These are phyloP conservation scores for Myripristis jacobus DNA, from an alignment of 2,797 vertebrate species.

Conservation along the genomic window DNA sequence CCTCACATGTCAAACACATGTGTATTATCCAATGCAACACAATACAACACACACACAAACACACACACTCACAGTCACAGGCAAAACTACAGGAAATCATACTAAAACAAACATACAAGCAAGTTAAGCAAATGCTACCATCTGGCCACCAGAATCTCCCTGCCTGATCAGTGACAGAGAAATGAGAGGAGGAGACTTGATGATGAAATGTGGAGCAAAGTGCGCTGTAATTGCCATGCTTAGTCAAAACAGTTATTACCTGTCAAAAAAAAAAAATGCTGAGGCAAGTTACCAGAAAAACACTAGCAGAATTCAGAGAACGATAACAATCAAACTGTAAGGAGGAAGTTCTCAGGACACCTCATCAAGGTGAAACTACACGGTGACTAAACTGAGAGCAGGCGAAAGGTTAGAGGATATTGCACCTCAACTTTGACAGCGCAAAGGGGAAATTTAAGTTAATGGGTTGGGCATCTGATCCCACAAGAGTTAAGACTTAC, in stretches of 20 bases:
- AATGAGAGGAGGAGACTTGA: slow-evolving; percentile 4
- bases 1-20: slow-evolving; percentile 61
- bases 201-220: not conserved
- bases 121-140: not conserved
- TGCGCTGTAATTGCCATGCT: not conserved
- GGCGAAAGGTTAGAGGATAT: no score
- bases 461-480: no score
- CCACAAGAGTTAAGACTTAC: no score
- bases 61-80: slow-evolving; percentile 6
- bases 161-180: not conserved
- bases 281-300: not conserved
- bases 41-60: not conserved
- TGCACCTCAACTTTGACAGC: no score
- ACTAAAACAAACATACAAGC: slow-evolving; percentile 15
- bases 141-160: slow-evolving; percentile 31
- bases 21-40: not conserved
- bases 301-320: not conserved
- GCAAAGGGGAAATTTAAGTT: no score
- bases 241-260: not conserved
- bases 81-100: slow-evolving; percentile 1
- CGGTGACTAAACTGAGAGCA: no score
- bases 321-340: not conserved
- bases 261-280: not conserved
- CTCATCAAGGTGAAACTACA: no score
- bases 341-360: not conserved